phyloP scores from a whole-genome alignment of 2,797 vertebrate species.

The Loris lydekkerianus region DNA sequence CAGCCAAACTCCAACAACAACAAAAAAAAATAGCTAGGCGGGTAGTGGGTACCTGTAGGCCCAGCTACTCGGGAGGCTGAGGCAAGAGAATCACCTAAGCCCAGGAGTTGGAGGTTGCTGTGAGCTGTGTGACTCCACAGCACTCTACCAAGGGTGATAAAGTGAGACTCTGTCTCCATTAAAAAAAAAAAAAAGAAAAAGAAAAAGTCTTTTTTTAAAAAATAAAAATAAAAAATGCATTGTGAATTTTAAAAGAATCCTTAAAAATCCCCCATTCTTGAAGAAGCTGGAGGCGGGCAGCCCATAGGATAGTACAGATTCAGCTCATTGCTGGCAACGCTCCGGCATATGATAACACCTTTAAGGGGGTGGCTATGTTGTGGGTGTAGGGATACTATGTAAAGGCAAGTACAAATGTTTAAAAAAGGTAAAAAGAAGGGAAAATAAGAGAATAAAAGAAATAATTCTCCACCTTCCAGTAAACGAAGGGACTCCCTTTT shows the following conservation, averaged over 20 bases:
- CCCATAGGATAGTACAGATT: background rate
- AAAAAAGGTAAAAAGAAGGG: background rate
- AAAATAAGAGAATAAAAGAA: background rate
- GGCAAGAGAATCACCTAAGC: too few relatives aligned
- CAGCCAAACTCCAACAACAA: too few relatives aligned
- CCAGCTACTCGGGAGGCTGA: too few relatives aligned
- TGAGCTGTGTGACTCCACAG: too few relatives aligned
- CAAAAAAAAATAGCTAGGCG: too few relatives aligned
- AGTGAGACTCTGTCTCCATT: too few relatives aligned
- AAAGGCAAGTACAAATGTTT: background rate
- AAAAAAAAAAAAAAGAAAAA: too few relatives aligned
- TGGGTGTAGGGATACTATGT: background rate
- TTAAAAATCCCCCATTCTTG: background rate
- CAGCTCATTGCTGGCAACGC: background rate
- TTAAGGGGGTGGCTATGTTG: background rate
- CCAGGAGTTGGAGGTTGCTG: too few relatives aligned
- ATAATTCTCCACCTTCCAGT: background rate
- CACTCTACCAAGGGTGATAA: too few relatives aligned
- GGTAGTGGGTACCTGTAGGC: too few relatives aligned
- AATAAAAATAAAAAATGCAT: background rate
- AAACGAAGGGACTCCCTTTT: background rate
- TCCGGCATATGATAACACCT: background rate
- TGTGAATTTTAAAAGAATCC: background rate
- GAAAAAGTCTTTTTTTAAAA: too few relatives aligned
- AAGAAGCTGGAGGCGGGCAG: background rate